phyloP scores from a whole-genome alignment of 2,797 vertebrate species.

The Luscinia luscinia region DNA sequence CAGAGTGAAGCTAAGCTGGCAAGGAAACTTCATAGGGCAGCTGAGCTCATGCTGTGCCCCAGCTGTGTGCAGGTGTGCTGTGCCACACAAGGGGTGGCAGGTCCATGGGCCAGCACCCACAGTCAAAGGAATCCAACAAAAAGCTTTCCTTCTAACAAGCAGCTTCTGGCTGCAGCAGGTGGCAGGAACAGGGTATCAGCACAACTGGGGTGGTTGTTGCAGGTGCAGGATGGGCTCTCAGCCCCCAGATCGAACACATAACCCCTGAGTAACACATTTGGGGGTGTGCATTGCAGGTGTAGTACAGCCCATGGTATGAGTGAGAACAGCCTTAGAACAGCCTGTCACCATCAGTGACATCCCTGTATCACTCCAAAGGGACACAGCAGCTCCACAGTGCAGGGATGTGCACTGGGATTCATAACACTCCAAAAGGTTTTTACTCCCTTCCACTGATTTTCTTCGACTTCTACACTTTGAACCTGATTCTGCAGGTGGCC shows the following conservation, averaged over 20 bases:
- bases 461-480: neutral
- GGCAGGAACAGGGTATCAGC: neutral
- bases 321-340: neutral
- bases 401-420: neutral
- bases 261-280: neutral
- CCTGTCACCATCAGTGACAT: neutral
- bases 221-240: neutral
- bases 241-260: neutral
- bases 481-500: neutral
- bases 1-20: neutral
- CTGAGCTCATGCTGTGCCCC: neutral
- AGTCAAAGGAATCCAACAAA: neutral
- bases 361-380: neutral
- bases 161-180: neutral
- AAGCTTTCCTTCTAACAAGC: neutral
- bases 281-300: neutral
- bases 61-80: neutral
- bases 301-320: fast-evolving
- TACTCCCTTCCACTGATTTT: neutral
- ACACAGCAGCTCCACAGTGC: neutral
- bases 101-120: neutral
- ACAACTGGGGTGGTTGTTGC: neutral
- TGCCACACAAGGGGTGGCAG: neutral
- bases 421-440: neutral
- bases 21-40: neutral